phyloP scores from a whole-genome alignment of 2,113 vertebrate genomes.

The Lota lota region DNA sequence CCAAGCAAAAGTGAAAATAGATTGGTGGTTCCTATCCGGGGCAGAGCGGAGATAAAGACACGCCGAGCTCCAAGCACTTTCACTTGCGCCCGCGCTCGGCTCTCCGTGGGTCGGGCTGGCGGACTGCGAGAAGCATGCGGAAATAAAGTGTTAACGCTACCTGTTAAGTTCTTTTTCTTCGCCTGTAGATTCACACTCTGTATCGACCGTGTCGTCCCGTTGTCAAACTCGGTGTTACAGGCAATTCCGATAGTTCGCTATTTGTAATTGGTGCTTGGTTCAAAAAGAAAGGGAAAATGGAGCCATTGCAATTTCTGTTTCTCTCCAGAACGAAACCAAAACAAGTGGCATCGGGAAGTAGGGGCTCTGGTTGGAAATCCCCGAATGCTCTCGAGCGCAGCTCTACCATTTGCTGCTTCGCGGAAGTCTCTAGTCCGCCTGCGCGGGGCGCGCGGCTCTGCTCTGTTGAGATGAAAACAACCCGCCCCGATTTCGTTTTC shows the following conservation, averaged over 20 bases:
- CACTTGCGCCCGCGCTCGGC: too few species aligned
- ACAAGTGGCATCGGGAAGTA: conserved; percentile 80
- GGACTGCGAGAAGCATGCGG: too few species aligned
- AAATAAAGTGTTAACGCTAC: too few species aligned
- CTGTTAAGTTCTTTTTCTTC: too few species aligned
- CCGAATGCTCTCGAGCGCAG: conserved; percentile 50
- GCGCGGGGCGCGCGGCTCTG: conserved; percentile 15
- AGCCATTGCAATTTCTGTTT: conserved; percentile 67
- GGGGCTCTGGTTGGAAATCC: conserved; percentile 82
- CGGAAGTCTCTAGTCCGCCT: conserved; percentile 36
- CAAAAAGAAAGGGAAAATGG: conserved; percentile 76
- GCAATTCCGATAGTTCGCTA: neutral
- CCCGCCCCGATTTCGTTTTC: conserved; percentile 83
- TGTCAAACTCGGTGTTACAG: neutral
- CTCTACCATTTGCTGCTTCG: conserved; percentile 1
- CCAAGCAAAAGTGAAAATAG: too few species aligned
- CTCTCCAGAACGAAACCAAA: conserved; percentile 96
- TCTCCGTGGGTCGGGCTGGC: too few species aligned
- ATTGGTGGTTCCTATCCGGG: too few species aligned
- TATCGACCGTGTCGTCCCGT: too few species aligned
- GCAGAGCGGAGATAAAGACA: too few species aligned
- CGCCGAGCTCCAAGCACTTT: too few species aligned
- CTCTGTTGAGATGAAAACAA: neutral
- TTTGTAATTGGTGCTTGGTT: conserved; percentile 2
- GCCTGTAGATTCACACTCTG: too few species aligned